Evolutionary conservation across 2,888 invertebrate genomes (phyloP), one percentile per base, ranked within the genome.

Genomic region (Pycnomerus fuliginosus): DNA sequence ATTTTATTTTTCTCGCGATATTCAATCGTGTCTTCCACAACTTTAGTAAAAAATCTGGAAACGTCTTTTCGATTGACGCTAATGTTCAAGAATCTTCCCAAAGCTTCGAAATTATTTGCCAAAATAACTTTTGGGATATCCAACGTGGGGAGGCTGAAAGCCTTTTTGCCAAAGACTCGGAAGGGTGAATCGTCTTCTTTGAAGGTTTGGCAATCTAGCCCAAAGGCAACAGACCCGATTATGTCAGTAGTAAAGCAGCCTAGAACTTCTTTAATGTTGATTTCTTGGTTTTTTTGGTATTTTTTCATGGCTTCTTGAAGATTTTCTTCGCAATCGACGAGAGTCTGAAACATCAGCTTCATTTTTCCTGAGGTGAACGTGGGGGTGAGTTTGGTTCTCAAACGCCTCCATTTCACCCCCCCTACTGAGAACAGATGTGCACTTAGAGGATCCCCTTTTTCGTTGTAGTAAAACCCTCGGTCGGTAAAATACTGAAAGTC

Each of bases 181-280:
- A 81, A 80, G n/a, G 46, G 50, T 3, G 77, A 74, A 45, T 76
- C 74, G 44, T 77, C 67, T 61, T 77, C 71, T 37, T 72, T 70
- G 32, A 80, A 74, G 15, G 76, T 75, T 52, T 80, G 76, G 50
- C 77, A 76, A 45, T 80, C 76, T 2, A 81, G 69, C 14, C 80
- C 80, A 58, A 80, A n/a, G n/a, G n/a, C n/a, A n/a, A n/a, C n/a
- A n/a, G n/a, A n/a, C n/a, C n/a, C n/a, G n/a, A n/a, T n/a, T n/a
- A n/a, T n/a, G n/a, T n/a, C n/a, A n/a, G n/a, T n/a, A n/a, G n/a
- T n/a, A n/a, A n/a, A n/a, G n/a, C 76, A 75, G 1, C 75, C 76
- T 46, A 76, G 73, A 16, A 78, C 68, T 22, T 79, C 76, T 5
- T 76, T 64, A 13, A 65, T 55, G 27, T 65, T 59, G 5, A 67